Conservation (phyloP, 2,888 invertebrate genomes). For the Frankliniella intonsa region DNA sequence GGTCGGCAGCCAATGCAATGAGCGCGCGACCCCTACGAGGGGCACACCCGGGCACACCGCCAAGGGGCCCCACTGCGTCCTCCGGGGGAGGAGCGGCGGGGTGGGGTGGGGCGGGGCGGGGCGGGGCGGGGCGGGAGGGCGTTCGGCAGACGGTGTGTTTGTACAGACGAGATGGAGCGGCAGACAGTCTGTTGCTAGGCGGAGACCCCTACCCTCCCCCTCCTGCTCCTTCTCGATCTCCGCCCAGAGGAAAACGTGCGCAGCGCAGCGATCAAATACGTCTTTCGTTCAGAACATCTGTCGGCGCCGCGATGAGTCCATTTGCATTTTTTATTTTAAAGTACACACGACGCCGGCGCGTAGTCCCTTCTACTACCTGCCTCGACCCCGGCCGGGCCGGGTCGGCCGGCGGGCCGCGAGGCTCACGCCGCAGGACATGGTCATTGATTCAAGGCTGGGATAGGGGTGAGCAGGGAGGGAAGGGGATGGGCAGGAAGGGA, state of each 20-base stretch:
- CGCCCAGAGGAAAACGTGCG: no score
- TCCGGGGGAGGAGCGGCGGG: background rate
- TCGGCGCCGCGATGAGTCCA: no score
- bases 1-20: no score
- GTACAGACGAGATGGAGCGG: conserved; percentile 6
- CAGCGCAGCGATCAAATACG: no score
- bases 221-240: no score
- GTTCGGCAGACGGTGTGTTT: background rate
- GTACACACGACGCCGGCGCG: no score
- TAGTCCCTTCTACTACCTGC: no score
- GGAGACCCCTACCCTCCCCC: background rate
- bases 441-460: background rate
- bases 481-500: no score
- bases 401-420: no score
- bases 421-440: background rate
- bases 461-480: background rate
- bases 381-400: no score
- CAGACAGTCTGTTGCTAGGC: conserved; percentile 1
- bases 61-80: background rate
- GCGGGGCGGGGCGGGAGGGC: background rate
- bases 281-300: no score
- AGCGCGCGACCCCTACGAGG: background rate
- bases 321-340: no score
- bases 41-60: background rate
- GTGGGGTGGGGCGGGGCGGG: background rate